phyloP scores from a whole-genome alignment of 2,797 vertebrate genomes.

The Esox masquinongy region DNA sequence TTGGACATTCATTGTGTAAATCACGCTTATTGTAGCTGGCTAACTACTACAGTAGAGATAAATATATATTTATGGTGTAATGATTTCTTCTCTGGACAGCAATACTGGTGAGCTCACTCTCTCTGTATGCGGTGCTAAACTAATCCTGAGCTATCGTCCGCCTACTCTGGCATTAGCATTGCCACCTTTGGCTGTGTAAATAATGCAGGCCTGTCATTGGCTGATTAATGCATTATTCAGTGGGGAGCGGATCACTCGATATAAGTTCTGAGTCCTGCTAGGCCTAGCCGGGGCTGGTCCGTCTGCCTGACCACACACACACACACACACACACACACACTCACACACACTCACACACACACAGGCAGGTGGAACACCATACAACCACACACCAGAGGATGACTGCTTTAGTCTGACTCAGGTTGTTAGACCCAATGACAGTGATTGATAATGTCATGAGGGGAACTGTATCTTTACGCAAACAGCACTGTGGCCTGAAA shows the following conservation, averaged over 20 bases:
- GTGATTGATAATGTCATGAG: slow-evolving; percentile 46
- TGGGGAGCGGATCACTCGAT: slow-evolving; percentile 66
- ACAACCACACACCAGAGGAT: slow-evolving; percentile 9
- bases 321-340: too few species aligned
- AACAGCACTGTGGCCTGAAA: slow-evolving; percentile 32
- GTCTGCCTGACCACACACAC: slow-evolving; percentile 2
- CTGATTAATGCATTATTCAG: slow-evolving; percentile 83
- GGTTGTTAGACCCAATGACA: slow-evolving; percentile 37
- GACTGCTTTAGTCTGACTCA: slow-evolving; percentile 39
- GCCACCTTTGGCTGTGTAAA: slow-evolving; percentile 81
- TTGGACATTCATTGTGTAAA: background rate
- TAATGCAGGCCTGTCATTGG: slow-evolving; percentile 80
- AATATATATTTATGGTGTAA: background rate
- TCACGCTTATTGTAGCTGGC: background rate
- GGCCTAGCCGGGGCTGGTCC: slow-evolving; percentile 15
- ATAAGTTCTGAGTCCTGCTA: slow-evolving; percentile 54
- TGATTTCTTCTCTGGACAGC: background rate
- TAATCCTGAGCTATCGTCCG: slow-evolving; percentile 17
- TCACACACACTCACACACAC: too few species aligned
- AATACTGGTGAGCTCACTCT: background rate
- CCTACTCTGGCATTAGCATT: slow-evolving; percentile 58
- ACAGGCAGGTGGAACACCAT: slow-evolving; percentile 1
- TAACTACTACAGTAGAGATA: background rate
- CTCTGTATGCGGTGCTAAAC: background rate
- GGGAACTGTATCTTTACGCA: slow-evolving; percentile 28